Evolutionary conservation across 2,888 invertebrate genomes (phyloP).

Genomic region (Apoda limacodes): DNA sequence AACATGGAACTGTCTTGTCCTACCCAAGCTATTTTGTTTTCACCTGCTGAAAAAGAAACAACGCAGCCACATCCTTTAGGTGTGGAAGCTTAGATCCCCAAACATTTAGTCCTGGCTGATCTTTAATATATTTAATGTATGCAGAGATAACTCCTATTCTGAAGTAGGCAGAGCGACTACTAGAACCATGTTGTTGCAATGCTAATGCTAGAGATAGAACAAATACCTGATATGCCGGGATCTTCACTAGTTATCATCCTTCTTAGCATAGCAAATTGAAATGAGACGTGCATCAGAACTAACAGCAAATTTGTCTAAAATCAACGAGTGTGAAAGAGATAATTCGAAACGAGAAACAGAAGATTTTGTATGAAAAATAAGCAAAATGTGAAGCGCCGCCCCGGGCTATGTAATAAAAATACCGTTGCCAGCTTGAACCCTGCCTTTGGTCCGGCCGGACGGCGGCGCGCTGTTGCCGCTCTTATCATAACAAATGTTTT

Average conservation of each 20-base stretch:
- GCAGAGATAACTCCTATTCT: conserved; percentile 96
- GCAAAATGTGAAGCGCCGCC: too few species aligned
- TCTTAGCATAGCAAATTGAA: conserved; percentile 98
- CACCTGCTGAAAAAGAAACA: conserved; percentile 95
- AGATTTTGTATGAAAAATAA: too few species aligned
- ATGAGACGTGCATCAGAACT: conserved; percentile 97
- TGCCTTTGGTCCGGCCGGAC: too few species aligned
- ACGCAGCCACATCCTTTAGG: conserved; percentile 94
- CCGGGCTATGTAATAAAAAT: too few species aligned
- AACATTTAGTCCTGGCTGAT: conserved; percentile 87
- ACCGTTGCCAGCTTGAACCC: too few species aligned
- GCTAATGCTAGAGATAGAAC: conserved; percentile 99
- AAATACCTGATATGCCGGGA: conserved; percentile 98
- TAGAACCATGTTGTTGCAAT: conserved; percentile 95
- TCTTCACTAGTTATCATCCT: conserved; percentile 99
- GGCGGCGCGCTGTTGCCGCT: too few species aligned
- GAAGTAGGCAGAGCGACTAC: conserved; percentile 96
- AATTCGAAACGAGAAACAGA: too few species aligned
- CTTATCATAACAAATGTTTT: too few species aligned
- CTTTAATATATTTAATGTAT: conserved; percentile 97
- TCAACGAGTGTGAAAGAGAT: too few species aligned
- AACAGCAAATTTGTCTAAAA: conserved; percentile 99
- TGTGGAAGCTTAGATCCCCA: conserved; percentile 90
- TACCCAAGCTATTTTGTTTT: conserved; percentile 96
- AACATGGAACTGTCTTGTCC: conserved; percentile 95